phyloP scores from a whole-genome alignment of 2,888 invertebrate genomes.

The Andricus curvator region DNA sequence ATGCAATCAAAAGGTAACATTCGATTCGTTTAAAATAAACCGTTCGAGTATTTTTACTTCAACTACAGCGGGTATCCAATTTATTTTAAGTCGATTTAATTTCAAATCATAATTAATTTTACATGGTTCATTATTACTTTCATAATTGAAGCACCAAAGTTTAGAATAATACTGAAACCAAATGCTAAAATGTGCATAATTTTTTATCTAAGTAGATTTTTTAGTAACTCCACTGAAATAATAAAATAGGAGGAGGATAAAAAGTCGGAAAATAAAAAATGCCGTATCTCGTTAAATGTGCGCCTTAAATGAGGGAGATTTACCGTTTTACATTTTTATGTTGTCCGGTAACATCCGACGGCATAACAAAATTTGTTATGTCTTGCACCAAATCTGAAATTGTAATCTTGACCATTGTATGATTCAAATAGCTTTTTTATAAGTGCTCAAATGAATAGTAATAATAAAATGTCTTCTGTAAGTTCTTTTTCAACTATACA shows the following conservation, averaged over 20 bases:
- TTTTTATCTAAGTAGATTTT: not conserved
- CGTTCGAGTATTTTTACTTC: not conserved
- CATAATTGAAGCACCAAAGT: not conserved
- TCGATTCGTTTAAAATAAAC: not conserved
- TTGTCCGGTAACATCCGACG: not conserved
- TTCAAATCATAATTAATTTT: not conserved
- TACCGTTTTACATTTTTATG: not conserved
- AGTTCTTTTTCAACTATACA: not conserved
- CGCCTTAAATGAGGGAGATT: not conserved
- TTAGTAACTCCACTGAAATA: not conserved
- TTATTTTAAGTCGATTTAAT: not conserved
- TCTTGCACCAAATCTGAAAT: not conserved
- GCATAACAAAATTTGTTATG: constrained; percentile 7
- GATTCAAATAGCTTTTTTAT: no score
- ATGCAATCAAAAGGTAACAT: constrained; percentile 1
- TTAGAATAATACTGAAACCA: not conserved
- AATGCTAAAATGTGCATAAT: not conserved
- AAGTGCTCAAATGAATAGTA: not conserved
- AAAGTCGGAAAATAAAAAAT: not conserved
- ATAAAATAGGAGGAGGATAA: not conserved
- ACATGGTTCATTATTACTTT: not conserved
- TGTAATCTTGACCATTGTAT: no score
- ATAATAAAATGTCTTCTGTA: not conserved
- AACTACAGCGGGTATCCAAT: not conserved
- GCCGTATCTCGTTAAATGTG: not conserved